Evolutionary conservation across 2,888 invertebrate species (phyloP).

Genomic region (Nesidiocoris tenuis): DNA sequence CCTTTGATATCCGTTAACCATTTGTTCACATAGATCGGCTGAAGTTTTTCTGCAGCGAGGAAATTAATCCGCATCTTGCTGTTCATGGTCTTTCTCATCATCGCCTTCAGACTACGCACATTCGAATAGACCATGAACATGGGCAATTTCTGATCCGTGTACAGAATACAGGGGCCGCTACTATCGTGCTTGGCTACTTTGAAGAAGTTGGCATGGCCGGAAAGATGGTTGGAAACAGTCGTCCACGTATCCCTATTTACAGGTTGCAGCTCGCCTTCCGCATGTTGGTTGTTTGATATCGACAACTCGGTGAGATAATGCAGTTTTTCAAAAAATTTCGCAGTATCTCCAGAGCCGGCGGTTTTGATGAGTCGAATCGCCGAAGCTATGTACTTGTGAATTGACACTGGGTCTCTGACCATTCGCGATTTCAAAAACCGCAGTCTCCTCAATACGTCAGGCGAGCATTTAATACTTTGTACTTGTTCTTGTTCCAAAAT

Average conservation of each 20-base stretch:
- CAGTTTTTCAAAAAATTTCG: background rate
- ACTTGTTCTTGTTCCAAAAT: background rate
- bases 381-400: background rate
- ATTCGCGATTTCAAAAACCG: background rate
- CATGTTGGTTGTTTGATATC: background rate
- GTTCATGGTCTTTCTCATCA: background rate
- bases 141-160: slow-evolving; percentile 3
- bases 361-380: background rate
- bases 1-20: background rate
- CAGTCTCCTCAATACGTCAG: background rate
- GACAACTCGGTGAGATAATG: slow-evolving; percentile 1
- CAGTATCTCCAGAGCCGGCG: background rate
- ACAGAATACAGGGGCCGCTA: background rate
- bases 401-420: background rate
- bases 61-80: background rate
- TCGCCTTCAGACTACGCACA: background rate
- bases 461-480: too few species aligned
- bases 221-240: background rate
- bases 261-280: background rate
- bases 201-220: background rate
- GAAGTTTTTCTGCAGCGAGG: background rate
- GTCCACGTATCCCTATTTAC: background rate
- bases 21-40: background rate
- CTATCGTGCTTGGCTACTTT: background rate
- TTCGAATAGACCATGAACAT: background rate